Evolutionary conservation across 2,888 invertebrate species (phyloP).

Genomic region (Mimas tiliae): DNA sequence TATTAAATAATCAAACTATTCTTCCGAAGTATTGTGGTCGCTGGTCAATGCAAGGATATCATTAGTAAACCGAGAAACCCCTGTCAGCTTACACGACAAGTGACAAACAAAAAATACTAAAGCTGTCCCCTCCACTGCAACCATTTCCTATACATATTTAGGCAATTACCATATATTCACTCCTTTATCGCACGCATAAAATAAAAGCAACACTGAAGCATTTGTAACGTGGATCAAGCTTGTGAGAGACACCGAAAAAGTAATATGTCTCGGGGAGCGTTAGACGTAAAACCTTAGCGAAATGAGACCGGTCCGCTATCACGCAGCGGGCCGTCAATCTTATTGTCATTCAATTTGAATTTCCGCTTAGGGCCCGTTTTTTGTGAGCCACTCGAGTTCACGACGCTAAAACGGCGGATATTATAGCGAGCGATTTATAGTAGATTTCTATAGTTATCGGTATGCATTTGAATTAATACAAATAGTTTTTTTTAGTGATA

Average conservation of each 20-base stretch:
- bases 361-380: constrained; percentile 71
- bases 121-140: background rate
- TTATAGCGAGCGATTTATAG: background rate
- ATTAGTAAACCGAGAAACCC: no score
- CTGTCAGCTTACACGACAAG: no score
- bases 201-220: constrained; percentile 22
- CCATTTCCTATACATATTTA: background rate
- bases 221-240: constrained; percentile 30
- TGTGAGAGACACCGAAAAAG: constrained; percentile 36
- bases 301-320: constrained; percentile 75
- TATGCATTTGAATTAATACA: background rate
- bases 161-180: background rate
- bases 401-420: constrained; percentile 46
- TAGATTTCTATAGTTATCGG: background rate
- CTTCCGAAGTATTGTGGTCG: no score
- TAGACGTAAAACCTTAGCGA: constrained; percentile 41
- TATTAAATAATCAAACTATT: no score
- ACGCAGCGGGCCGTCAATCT: constrained; percentile 76
- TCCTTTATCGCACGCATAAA: background rate
- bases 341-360: constrained; percentile 83
- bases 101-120: no score
- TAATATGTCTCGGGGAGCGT: constrained; percentile 37
- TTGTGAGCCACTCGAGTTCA: constrained; percentile 52
- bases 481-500: no score
- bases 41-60: no score